These are phyloP conservation scores for Meriones psammophilus DNA, from an alignment of 2,797 vertebrate genomes.

Conservation along the genomic window DNA sequence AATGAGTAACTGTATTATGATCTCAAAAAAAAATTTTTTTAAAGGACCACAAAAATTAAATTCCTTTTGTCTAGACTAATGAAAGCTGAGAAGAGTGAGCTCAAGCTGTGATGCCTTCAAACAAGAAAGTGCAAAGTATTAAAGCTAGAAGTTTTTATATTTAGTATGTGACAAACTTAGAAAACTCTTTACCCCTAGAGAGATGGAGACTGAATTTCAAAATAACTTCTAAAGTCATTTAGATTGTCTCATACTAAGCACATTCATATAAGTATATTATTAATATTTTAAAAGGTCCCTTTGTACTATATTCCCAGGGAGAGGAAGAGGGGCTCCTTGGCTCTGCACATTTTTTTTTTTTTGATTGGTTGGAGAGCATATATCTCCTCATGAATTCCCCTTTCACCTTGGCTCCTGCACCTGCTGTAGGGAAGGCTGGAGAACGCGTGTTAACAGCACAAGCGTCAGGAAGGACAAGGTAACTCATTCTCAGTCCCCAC, in stretches of 20 bases:
- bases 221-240: constrained; percentile 20
- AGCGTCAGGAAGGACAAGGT: not conserved
- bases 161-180: not conserved
- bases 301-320: not conserved
- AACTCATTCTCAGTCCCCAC: not conserved
- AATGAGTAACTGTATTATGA: not conserved
- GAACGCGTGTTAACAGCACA: not conserved
- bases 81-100: constrained; percentile 15
- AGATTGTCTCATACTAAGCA: not conserved
- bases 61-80: not conserved
- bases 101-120: not conserved
- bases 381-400: not conserved
- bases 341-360: not conserved
- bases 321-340: not conserved
- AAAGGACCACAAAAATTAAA: not conserved
- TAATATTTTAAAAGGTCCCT: not conserved
- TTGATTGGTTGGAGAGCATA: not conserved
- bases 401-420: not conserved
- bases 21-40: not conserved
- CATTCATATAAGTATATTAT: not conserved
- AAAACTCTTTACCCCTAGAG: not conserved
- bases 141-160: not conserved
- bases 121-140: not conserved
- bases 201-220: not conserved
- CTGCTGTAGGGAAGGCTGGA: not conserved